Base-by-base conservation (phyloP, 2,888 invertebrate species). In the Coleophora flavipennella region DNA sequence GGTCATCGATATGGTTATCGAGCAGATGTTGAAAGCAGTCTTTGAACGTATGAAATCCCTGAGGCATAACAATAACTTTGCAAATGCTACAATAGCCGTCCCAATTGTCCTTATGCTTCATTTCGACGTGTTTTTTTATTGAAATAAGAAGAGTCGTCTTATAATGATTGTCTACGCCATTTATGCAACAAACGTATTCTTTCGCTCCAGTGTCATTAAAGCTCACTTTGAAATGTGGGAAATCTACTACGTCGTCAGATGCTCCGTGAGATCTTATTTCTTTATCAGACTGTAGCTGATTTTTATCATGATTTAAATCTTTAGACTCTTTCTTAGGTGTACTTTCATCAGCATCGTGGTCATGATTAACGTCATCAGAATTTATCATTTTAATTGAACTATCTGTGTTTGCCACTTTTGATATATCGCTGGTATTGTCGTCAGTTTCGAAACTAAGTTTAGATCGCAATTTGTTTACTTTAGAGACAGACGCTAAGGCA, bases 1-100 rank as follows among this genome's bases (percentile, higher is more conserved):
- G 69, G 58, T 81, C 55, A 46, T 79, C 78, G 31, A 78, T 64
- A 45, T 86, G 85, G 33, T 65, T 74, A 40, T 78, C 76, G 12
- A 84, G 56, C 41, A 74, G 68, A 59, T 86, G 86, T 41, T 71
- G 62, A 12, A 84, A 54, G 44, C 81, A 83, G 38, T 80, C 78
- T 51, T 60, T 76, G 38, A 77, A 78, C 40, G 41, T 45, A 31
- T 76, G 64, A 11, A 50, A 49, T 11, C 80, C 81, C 62, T 76
- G 77, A 8, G 73, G 55, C 13, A 70, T 77, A 1, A 80, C 76
- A 13, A 81, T 78, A 1, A 80, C 71, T 53, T 81, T 75, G 48
- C 89, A 89, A 9, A 79, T 49, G 36, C 54, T 65, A 53, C 89
- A 89, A 50, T 75, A 85, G 1, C 89, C 89, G 44, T 85, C 83